Evolutionary conservation across 2,888 invertebrate species (phyloP), one percentile per base, ranked within the genome.

Genomic region (Cheilosia urbana): DNA sequence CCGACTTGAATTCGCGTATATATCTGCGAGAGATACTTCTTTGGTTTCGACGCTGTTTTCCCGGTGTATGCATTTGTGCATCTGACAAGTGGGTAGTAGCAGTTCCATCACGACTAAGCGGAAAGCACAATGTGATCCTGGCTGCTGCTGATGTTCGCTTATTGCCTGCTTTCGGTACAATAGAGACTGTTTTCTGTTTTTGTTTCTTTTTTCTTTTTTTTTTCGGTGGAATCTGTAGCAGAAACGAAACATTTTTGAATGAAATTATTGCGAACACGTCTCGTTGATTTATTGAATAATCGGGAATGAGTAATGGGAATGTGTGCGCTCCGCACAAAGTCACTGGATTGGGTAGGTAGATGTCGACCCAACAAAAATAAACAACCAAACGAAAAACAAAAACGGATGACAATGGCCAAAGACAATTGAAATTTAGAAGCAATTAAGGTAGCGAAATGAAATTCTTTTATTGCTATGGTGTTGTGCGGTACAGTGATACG

Each of bases 251-350:
- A 84, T 85, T 85, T 80, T 85, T 85, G 85, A 85, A 85, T 85
- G 85, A 81, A 85, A 85, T 85, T 85, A 85, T 85, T 85, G 85
- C 85, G 76, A 85, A 85, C 85, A 85, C 85, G 85, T 85, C 85
- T 71, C 76, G 81, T 73, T 85, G 85, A 85, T 85, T 85, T 85
- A 85, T 85, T 81, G 85, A 85, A 85, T 81, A 81, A 85, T 85
- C 81, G 76, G 42, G 81, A 85, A 85, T 85, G 85, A 85, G 72
- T 85, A 85, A 85, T 85, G 85, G 80, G 65, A 66, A 76, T 63
- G 73, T 75, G 65, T 75, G 76, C 49, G 69, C 40, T 42, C 24
- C n/a, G 24, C 42, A 37, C 60, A 42, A 21, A 9, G 49, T 47
- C 47, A 9, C 19, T 13, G 34, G 34, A 24, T 11, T 17, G 34